These are phyloP conservation scores for Rhinoptilus africanus DNA, from an alignment of 2,113 vertebrate genomes.

Conservation along the genomic window DNA sequence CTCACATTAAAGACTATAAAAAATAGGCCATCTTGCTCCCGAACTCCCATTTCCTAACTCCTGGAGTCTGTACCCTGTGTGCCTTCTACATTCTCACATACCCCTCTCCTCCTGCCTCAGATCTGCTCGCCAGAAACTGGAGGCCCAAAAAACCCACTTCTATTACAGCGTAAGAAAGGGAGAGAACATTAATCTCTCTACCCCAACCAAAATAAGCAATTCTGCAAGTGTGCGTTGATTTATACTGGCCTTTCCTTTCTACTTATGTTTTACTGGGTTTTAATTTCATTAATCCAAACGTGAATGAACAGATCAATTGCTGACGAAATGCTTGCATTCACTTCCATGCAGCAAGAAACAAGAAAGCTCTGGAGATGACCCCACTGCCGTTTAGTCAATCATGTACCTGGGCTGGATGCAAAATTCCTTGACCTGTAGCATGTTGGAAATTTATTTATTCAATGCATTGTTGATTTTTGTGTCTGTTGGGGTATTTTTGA, in stretches of 20 bases:
- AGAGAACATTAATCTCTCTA: background rate
- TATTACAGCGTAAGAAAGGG: background rate
- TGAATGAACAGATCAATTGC: background rate
- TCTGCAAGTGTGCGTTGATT: background rate
- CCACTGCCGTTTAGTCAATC: background rate
- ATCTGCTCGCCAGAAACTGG: background rate
- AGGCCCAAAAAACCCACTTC: background rate
- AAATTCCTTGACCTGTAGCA: background rate
- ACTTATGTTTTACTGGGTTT: background rate
- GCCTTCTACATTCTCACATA: slow-evolving; percentile 12
- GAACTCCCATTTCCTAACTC: slow-evolving; percentile 63
- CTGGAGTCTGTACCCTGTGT: slow-evolving; percentile 53
- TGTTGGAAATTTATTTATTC: slow-evolving; percentile 61
- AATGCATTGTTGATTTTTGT: slow-evolving; percentile 19
- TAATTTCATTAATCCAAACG: slow-evolving; percentile 8
- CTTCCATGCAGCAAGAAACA: background rate
- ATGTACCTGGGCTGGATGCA: slow-evolving; percentile 36
- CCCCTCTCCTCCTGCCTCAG: background rate
- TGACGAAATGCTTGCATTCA: background rate
- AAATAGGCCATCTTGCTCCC: slow-evolving; percentile 64
- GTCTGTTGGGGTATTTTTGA: slow-evolving; percentile 17
- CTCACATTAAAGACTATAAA: slow-evolving; percentile 71
- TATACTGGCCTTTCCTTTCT: background rate
- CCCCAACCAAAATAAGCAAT: background rate
- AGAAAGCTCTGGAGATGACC: background rate